Evolutionary conservation across 1,140 invertebrate genomes (phyloP), one percentile per base, ranked within the genome.

Genomic region (Teleogryllus occipitalis): DNA sequence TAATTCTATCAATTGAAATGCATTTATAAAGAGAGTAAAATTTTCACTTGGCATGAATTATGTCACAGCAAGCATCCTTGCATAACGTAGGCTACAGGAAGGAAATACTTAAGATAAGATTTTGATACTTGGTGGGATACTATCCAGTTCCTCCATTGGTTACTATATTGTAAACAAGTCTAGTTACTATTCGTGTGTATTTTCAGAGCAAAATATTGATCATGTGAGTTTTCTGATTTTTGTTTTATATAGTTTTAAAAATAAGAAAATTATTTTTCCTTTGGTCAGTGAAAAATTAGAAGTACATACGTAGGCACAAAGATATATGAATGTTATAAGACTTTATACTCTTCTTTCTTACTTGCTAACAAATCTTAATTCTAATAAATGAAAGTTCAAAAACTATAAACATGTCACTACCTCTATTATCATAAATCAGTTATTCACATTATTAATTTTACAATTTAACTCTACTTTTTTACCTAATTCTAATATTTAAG

Each of bases 61-160:
- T 39, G 27, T 39, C 27, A 39, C 27, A 39, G 27, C 27, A 39
- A 39, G 27, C 27, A 39, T 39, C 27, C 27, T 39, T 39, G 27
- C 27, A 39, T 39, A 39, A 39, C 27, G 5, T 39, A 65, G 54
- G 54, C 54, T 18, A 7, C 54, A 48, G 47, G 47, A 21, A 47
- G 76, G 76, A 77, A 77, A 47, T 77, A 21, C 48, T 47, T 48
- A 77, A 77, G 76, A 77, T 77, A 77, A 77, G 76, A 46, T 6
- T 47, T n/a, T 76, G 76, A 76, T 76, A 76, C 14, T n/a, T 12
- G 75, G 46, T 18, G n/a, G 18, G 54, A 18, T 14, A 18, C 10
- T 65, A 18, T 65, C 54, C 10, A 14, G 10, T 65, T 65, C 54
- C 54, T 65, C 10, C 54, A 65, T 18, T 65, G 54, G 10, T 65